A percentile compares a stretch with the other conserved stretches of the same genome.
These are phyloP conservation scores for Polydrusus pterygomalis DNA, from an alignment of 2,888 invertebrate species.

Conservation along the genomic window DNA sequence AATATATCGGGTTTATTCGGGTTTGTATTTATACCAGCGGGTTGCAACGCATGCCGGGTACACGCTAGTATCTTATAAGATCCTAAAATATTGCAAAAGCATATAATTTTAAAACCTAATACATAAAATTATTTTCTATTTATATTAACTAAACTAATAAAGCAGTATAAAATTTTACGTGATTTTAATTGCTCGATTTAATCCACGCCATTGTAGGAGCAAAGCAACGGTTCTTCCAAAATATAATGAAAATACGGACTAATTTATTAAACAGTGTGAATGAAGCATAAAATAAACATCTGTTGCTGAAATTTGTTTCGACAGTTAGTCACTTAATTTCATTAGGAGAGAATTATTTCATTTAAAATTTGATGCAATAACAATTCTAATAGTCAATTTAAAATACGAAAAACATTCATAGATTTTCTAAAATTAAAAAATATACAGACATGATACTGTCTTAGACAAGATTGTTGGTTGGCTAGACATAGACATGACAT, in stretches of 20 bases:
- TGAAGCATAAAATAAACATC: conserved; percentile 55
- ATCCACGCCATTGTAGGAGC: conserved; percentile 5
- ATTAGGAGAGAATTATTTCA: conserved; percentile 54
- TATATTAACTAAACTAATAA: not conserved
- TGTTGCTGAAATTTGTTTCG: conserved; percentile 58
- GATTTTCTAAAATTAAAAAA: no score
- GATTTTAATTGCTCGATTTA: conserved; percentile 19
- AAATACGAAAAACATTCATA: not conserved
- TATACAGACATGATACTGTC: no score
- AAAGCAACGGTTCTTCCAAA: conserved; percentile 24
- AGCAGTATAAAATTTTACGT: conserved; percentile 12
- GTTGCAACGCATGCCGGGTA: no score
- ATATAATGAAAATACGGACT: conserved; percentile 37
- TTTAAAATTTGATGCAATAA: conserved; percentile 23
- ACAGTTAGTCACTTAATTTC: conserved; percentile 56
- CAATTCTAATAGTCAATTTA: conserved; percentile 6
- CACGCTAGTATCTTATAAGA: no score
- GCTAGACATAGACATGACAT: no score
- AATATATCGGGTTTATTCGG: no score
- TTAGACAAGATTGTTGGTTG: no score
- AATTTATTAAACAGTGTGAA: conserved; percentile 51
- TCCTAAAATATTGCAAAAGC: not conserved
- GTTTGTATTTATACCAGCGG: no score
- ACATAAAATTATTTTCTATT: not conserved
- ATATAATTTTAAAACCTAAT: not conserved